These are phyloP conservation scores for Murina feae DNA, from an alignment of 2,113 vertebrate genomes.

Conservation along the genomic window DNA sequence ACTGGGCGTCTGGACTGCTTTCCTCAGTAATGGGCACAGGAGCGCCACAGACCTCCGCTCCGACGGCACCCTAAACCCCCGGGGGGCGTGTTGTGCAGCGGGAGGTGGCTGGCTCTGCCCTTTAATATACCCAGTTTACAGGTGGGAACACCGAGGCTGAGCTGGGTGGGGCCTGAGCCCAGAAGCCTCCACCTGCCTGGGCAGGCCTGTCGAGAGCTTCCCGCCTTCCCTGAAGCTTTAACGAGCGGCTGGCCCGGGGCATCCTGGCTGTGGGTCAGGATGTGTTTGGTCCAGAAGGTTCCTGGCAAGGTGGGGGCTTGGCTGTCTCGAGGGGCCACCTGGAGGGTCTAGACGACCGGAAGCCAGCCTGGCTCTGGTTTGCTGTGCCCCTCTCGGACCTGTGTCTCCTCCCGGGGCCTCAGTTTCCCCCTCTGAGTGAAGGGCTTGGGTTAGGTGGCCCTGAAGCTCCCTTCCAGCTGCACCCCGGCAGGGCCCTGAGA, in stretches of 20 bases:
- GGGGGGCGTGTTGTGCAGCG: rapidly evolving
- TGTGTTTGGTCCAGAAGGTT: not conserved
- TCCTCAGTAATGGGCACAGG: not conserved
- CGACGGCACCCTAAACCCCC: not conserved
- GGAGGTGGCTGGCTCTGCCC: not conserved
- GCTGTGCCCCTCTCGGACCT: not conserved
- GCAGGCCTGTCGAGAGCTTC: not conserved
- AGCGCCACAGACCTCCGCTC: rapidly evolving
- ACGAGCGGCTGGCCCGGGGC: slow-evolving; percentile 67
- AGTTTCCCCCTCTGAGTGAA: not conserved
- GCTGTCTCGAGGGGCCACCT: rapidly evolving
- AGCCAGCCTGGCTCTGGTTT: not conserved
- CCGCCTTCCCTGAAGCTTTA: slow-evolving; percentile 48
- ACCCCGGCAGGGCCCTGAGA: not conserved
- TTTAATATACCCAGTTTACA: not conserved
- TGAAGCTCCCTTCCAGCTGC: too few relatives aligned
- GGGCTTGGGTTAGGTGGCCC: not conserved
- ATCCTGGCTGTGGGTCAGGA: not conserved
- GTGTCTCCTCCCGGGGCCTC: not conserved
- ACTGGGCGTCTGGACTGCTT: not conserved
- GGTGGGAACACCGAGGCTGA: slow-evolving; percentile 31
- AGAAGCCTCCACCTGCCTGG: not conserved
- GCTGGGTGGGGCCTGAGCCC: not conserved
- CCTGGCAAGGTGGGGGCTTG: not conserved
- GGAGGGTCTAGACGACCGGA: rapidly evolving